Evolutionary conservation across 2,797 vertebrate species (phyloP).

Genomic region (Euthynnus affinis): DNA sequence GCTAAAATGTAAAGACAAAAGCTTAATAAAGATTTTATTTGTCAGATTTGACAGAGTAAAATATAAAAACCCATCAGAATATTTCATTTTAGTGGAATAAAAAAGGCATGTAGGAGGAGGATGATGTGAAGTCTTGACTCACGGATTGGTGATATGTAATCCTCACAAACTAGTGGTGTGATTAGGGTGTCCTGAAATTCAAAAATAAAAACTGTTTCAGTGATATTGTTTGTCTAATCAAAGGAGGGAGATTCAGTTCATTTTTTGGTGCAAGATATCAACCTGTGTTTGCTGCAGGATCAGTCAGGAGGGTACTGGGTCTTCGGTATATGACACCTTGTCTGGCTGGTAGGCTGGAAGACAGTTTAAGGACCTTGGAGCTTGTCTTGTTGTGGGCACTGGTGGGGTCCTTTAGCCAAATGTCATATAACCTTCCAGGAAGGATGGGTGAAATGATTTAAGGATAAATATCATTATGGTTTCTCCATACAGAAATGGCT

Average conservation of each 20-base stretch:
- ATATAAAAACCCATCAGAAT: not conserved
- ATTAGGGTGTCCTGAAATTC: slow-evolving; percentile 50
- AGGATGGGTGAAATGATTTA: slow-evolving; percentile 87
- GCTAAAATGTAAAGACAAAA: not conserved
- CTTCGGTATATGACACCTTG: slow-evolving; percentile 50
- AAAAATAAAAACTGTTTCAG: slow-evolving; percentile 19
- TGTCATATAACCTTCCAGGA: slow-evolving; percentile 71
- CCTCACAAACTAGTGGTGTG: slow-evolving; percentile 2
- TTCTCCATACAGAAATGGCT: not conserved
- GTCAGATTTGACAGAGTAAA: not conserved
- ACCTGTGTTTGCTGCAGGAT: slow-evolving; percentile 35
- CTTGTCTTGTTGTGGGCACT: slow-evolving; percentile 60
- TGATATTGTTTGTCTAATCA: not conserved
- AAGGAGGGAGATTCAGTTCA: not conserved
- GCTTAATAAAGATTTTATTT: slow-evolving; percentile 24
- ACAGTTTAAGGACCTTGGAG: slow-evolving; percentile 61
- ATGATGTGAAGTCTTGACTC: not conserved
- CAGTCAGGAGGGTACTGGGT: not conserved
- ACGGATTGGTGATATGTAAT: not conserved
- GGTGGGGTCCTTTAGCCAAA: slow-evolving; percentile 64
- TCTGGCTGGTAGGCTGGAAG: slow-evolving; percentile 49
- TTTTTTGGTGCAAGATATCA: not conserved
- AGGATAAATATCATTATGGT: slow-evolving; percentile 71
- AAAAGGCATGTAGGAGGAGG: not conserved
- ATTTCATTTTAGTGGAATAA: not conserved